Conservation (phyloP, 2,113 vertebrate genomes). For the Ophiodon elongatus region DNA sequence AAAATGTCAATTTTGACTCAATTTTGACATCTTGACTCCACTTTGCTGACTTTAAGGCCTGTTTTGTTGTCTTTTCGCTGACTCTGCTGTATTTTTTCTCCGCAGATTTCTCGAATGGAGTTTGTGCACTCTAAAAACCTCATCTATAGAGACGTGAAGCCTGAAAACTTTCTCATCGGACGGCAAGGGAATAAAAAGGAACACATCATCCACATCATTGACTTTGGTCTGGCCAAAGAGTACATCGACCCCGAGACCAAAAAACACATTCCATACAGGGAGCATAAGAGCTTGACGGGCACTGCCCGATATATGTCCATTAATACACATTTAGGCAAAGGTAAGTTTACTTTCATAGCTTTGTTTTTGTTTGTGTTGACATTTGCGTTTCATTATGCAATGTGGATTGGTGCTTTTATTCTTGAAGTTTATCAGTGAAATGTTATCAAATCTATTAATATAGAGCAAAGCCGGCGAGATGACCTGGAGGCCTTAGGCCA, state of each 20-base stretch:
- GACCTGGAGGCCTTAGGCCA: slow-evolving; percentile 99
- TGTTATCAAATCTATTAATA: slow-evolving; percentile 51
- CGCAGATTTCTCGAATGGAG: slow-evolving; percentile 97
- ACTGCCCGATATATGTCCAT: slow-evolving; percentile 99
- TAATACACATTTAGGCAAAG: slow-evolving; percentile 99
- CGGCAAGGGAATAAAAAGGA: slow-evolving; percentile 98
- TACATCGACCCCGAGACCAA: slow-evolving; percentile 99
- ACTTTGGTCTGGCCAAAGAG: slow-evolving; percentile 99
- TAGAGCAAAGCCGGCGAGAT: slow-evolving; percentile 98
- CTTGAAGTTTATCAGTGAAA: slow-evolving; percentile 24
- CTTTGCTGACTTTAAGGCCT: neutral
- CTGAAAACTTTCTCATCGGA: slow-evolving; percentile 98
- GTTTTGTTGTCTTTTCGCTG: slow-evolving; percentile 1
- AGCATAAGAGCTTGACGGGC: slow-evolving; percentile 98
- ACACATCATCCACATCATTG: slow-evolving; percentile 98
- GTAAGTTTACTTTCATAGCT: slow-evolving; percentile 77
- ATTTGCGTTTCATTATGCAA: neutral
- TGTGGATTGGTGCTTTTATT: neutral
- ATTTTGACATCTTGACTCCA: neutral
- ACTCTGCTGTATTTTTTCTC: slow-evolving; percentile 12
- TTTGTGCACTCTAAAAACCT: slow-evolving; percentile 99
- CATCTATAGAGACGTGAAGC: slow-evolving; percentile 99
- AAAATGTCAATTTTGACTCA: neutral
- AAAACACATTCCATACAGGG: slow-evolving; percentile 99
- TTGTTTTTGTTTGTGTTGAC: neutral